Evolutionary conservation across 1,140 invertebrate species (phyloP).

Genomic region (Telenomus remus): DNA sequence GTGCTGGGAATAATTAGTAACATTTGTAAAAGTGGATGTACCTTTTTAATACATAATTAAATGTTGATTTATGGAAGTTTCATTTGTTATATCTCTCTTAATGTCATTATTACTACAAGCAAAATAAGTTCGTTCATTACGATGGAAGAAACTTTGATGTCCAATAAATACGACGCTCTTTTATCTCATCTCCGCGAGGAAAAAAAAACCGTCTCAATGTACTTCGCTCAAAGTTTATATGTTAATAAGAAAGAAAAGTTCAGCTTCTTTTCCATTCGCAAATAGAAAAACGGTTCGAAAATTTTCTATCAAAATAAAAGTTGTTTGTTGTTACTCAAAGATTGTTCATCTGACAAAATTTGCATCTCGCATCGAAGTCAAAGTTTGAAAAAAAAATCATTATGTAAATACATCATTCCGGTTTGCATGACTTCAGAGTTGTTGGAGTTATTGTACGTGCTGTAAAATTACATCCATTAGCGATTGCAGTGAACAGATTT

Average conservation of each 20-base stretch:
- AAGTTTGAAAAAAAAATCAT: too few relatives aligned
- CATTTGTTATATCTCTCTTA: conserved; percentile 10
- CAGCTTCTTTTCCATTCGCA: not conserved
- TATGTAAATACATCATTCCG: too few relatives aligned
- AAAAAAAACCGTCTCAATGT: conserved; percentile 1
- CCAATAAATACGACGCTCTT: conserved; percentile 9
- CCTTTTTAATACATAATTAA: not conserved
- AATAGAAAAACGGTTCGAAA: not conserved
- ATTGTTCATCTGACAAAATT: too few relatives aligned
- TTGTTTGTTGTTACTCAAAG: not conserved
- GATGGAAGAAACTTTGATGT: conserved; percentile 3
- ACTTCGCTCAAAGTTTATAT: not conserved
- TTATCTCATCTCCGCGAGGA: not conserved
- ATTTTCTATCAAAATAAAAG: conserved; percentile 1
- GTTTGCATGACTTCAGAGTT: too few relatives aligned
- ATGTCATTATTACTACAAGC: conserved; percentile 3
- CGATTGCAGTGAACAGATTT: too few relatives aligned
- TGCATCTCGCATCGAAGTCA: too few relatives aligned
- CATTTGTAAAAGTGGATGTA: not conserved
- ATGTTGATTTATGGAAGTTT: not conserved
- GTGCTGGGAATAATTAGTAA: not conserved
- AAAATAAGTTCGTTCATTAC: conserved; percentile 8
- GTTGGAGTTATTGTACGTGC: too few relatives aligned
- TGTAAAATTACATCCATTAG: too few relatives aligned
- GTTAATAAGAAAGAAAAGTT: conserved; percentile 3